A percentile compares a stretch with the other conserved stretches of the same genome.
phyloP scores from a whole-genome alignment of 2,797 vertebrate genomes.

The Nyctibius grandis region DNA sequence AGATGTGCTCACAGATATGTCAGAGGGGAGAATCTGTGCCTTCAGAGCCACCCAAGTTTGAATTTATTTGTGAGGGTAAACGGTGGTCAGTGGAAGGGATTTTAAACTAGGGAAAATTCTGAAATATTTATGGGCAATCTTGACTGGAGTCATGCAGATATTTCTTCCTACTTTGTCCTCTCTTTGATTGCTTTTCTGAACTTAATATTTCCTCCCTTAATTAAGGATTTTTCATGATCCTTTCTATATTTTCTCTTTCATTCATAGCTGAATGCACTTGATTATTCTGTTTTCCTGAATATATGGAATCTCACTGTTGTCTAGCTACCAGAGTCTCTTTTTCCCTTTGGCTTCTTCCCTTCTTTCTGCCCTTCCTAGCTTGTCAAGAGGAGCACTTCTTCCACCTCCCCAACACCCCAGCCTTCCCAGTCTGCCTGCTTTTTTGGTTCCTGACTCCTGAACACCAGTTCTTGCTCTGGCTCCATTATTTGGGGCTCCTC shows the following conservation, averaged over 20 bases:
- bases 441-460: slow-evolving; percentile 27
- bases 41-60: neutral
- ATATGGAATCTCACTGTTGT: neutral
- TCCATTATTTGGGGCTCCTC: slow-evolving; percentile 3
- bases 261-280: neutral
- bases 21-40: neutral
- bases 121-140: neutral
- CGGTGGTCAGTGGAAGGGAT: neutral
- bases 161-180: neutral
- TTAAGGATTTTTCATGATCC: neutral
- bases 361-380: neutral
- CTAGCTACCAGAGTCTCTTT: neutral
- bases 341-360: neutral
- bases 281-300: neutral
- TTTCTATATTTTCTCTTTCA: neutral
- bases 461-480: neutral
- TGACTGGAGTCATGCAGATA: neutral
- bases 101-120: neutral
- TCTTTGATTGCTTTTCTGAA: neutral
- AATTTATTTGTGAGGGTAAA: neutral
- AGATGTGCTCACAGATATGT: neutral
- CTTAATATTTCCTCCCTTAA: neutral
- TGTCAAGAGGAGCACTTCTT: neutral
- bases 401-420: neutral
- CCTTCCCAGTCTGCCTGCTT: neutral